Base-by-base conservation (phyloP, 2,113 vertebrate species). In the Tinamus guttatus region DNA sequence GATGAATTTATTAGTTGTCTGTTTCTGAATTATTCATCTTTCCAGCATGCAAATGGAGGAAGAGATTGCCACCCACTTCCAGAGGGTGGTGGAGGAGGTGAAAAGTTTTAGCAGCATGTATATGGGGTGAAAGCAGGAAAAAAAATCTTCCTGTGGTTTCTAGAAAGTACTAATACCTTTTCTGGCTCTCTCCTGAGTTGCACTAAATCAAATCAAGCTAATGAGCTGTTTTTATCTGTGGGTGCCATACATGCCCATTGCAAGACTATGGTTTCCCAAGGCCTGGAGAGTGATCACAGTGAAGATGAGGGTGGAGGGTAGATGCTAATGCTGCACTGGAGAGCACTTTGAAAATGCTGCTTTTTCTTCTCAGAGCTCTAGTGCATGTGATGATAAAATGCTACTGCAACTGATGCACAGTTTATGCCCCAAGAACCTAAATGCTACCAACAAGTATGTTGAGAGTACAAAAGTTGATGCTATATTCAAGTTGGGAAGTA, bases 311-410 rank as follows among this genome's bases (percentile, higher is more conserved):
- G 10, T 24, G 0, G 1, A 64, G 47, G 25, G 64, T 34, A 56
- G 1, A 67, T 15, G 28, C 60, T 43, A 49, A 15, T 4, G 13
- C 9, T 8, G 18, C 30, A 0, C 1, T 56, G 41, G 19, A 68
- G 38, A 45, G 1, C 54, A 0, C 54, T 89, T 64, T 45, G 32
- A 38, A 75, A 71, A 68, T 16, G 3, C 4, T 34, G 9, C 4
- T 71, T 41, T 86, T 84, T 28, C 30, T 75, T 5, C n/a, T 70
- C n/a, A 45, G 21, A 70, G 87, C 67, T 38, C 28, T 34, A 67
- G 36, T 6, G 19, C 13, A 24, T 0, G 0, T 45, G 22, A 7
- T 38, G 64, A 56, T 10, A 73, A 24, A 1, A 1, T 9, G 2
- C 2, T 52, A 2, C 38, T 13, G 3, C 30, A 62, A 1, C 4